Percentiles rank a stretch among this genome's conserved stretches.
These are phyloP conservation scores for Styela clava DNA, from an alignment of 23 tunicate species.

Conservation along the genomic window DNA sequence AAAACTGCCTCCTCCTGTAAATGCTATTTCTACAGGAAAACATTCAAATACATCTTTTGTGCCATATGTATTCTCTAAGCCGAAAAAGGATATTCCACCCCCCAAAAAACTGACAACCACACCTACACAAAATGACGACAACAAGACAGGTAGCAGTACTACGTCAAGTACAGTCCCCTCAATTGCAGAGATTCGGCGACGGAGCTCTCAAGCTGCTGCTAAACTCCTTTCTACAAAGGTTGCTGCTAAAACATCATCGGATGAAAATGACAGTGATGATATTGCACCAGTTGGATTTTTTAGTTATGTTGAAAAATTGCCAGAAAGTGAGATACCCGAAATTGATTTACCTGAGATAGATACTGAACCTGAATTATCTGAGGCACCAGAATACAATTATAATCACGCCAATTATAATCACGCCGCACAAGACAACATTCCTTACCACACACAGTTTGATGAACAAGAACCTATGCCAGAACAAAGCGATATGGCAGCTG, in stretches of 20 bases:
- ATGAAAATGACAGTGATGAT: conserved; percentile 22
- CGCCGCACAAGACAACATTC: neutral
- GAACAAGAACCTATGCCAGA: neutral
- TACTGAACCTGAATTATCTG: neutral
- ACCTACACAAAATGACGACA: neutral
- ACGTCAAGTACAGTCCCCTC: conserved; percentile 2
- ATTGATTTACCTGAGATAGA: neutral
- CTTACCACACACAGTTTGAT: neutral
- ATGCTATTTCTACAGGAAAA: conserved; percentile 51
- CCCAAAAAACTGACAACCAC: neutral
- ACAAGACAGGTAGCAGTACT: neutral
- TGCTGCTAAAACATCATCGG: neutral
- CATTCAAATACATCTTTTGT: conserved; percentile 40
- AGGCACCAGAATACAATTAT: neutral
- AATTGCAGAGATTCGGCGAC: conserved; percentile 1
- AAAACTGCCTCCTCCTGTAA: conserved; percentile 83
- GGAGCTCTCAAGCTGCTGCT: conserved; percentile 24
- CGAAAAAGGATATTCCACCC: conserved; percentile 1
- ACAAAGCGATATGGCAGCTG: neutral
- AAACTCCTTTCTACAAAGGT: neutral
- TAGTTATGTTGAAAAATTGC: conserved; percentile 22
- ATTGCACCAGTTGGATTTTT: conserved; percentile 4
- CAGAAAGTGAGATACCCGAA: neutral
- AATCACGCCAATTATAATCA: neutral
- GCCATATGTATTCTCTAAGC: conserved; percentile 61